Evolutionary conservation across 2,888 invertebrate genomes (phyloP).

Genomic region (Chrysotoxum bicinctum): DNA sequence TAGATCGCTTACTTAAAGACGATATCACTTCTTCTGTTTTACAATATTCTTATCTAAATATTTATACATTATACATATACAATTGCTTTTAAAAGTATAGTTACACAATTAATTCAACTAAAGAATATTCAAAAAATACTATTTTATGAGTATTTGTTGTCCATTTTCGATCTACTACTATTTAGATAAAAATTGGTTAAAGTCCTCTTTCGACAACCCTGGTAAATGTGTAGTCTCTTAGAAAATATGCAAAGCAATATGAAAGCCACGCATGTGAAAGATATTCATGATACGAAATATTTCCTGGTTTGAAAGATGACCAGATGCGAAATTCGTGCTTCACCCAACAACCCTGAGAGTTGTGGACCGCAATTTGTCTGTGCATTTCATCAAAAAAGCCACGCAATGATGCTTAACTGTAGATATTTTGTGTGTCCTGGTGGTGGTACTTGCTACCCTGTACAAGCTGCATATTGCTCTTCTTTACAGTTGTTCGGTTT

Average conservation of each 20-base stretch:
- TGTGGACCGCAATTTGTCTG: conserved; percentile 1
- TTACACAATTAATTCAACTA: too few relatives aligned
- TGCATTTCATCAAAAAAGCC: neutral
- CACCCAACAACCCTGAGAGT: neutral
- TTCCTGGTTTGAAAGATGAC: conserved; percentile 7
- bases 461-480: conserved; percentile 3
- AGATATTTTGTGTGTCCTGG: neutral
- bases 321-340: neutral
- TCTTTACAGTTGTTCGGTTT: conserved; percentile 21
- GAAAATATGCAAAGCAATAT: neutral
- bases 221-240: neutral
- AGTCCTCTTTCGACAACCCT: neutral
- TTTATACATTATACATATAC: too few relatives aligned
- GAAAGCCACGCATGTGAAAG: neutral
- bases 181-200: neutral
- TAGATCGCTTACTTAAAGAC: too few relatives aligned
- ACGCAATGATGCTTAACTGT: neutral
- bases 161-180: too few relatives aligned
- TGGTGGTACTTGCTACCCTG: neutral
- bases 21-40: too few relatives aligned
- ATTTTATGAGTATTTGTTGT: too few relatives aligned
- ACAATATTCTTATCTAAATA: too few relatives aligned
- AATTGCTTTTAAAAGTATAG: too few relatives aligned
- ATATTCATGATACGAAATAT: conserved; percentile 1
- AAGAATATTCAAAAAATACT: too few relatives aligned